Percentiles rank a stretch among this genome's conserved stretches.
These are phyloP conservation scores for Cosmorhoe ocellata DNA, from an alignment of 2,888 invertebrate genomes.

Conservation along the genomic window DNA sequence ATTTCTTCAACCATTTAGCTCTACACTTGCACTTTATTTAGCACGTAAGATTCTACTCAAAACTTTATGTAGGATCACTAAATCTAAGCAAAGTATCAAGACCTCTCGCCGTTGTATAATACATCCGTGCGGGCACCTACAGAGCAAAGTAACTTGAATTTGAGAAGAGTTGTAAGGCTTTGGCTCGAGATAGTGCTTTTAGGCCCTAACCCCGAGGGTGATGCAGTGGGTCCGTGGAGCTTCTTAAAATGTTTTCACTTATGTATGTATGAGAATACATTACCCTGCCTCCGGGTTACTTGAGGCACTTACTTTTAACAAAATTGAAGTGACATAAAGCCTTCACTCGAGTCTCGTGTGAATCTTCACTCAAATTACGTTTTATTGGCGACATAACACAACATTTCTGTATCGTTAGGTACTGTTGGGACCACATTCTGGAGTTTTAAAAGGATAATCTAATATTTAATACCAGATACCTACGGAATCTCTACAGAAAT, in stretches of 20 bases:
- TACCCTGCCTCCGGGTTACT: constrained; percentile 78
- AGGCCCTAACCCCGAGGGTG: constrained; percentile 82
- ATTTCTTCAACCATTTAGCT: too few relatives aligned
- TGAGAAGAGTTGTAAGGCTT: constrained; percentile 83
- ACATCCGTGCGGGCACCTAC: constrained; percentile 69
- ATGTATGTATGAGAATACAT: constrained; percentile 82
- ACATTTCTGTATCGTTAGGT: constrained; percentile 48
- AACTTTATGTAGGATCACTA: too few relatives aligned
- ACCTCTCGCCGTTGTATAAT: constrained; percentile 40
- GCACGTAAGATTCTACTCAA: too few relatives aligned
- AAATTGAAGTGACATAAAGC: constrained; percentile 81
- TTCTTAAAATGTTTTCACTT: constrained; percentile 83
- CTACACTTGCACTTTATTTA: too few relatives aligned
- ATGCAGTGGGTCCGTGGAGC: constrained; percentile 80
- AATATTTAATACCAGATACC: background rate
- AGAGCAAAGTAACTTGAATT: constrained; percentile 82
- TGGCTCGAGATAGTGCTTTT: constrained; percentile 83
- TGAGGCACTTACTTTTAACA: constrained; percentile 79
- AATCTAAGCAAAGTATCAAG: constrained; percentile 51
- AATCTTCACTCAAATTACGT: constrained; percentile 75
- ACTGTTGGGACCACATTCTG: constrained; percentile 23
- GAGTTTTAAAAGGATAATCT: background rate
- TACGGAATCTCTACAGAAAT: background rate
- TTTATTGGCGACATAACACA: constrained; percentile 68
- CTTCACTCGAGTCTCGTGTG: constrained; percentile 74